Conservation (phyloP, 2,113 vertebrate species). For the Mesocricetus auratus region DNA sequence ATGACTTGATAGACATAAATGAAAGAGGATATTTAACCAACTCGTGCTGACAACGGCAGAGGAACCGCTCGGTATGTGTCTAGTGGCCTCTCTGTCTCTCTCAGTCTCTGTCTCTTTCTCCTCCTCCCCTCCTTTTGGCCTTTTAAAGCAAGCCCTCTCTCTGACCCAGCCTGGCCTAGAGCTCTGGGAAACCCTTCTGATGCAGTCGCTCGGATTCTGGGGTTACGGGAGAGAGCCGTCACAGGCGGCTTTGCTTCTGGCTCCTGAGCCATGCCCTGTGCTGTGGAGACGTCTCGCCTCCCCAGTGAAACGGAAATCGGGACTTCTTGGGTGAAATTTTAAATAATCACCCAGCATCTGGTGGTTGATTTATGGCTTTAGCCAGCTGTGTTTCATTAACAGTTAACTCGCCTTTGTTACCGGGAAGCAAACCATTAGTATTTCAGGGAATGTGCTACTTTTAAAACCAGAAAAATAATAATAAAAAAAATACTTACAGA, state of each 20-base stretch:
- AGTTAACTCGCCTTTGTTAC: not conserved
- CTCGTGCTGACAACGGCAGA: not conserved
- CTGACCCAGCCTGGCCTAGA: not conserved
- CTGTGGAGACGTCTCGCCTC: not conserved
- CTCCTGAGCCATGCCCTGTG: not conserved
- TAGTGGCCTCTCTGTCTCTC: not conserved
- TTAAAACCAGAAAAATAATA: not conserved
- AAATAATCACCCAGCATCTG: conserved; percentile 52
- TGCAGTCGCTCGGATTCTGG: not conserved
- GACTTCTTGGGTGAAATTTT: conserved; percentile 62
- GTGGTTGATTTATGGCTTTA: conserved; percentile 27
- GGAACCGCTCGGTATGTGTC: rapidly evolving
- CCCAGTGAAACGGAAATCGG: conserved; percentile 41
- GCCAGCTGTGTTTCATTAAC: conserved; percentile 66
- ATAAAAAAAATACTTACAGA: not conserved
- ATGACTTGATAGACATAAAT: not conserved
- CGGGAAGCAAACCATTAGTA: conserved; percentile 49
- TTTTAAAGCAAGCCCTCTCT: not conserved
- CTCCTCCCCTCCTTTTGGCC: not conserved
- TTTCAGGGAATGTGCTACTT: conserved; percentile 43
- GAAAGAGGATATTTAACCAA: not conserved
- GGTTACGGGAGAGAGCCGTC: not conserved
- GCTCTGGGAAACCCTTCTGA: not conserved
- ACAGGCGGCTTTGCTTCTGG: rapidly evolving
- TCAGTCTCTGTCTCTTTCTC: not conserved